Base-by-base conservation (phyloP, 2,797 vertebrate genomes). In the Morelia viridis region DNA sequence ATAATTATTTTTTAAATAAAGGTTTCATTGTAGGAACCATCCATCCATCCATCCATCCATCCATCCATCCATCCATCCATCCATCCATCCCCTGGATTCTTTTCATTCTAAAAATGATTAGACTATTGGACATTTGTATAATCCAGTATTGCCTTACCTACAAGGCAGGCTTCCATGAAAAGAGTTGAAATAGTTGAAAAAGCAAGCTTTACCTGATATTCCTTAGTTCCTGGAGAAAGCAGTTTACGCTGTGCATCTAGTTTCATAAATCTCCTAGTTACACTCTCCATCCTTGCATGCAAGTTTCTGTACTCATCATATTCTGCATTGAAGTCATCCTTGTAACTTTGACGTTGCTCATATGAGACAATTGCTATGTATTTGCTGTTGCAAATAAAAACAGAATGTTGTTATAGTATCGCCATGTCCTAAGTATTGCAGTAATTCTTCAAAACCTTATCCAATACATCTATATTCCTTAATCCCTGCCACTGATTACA, bases 241-340 rank as follows among this genome's bases (percentile, higher is more conserved):
- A 97, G 97, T 84, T 98, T 98, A 94, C 98, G 96, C 91, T 98
- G 98, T 0, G 97, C 89, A 46, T 98, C 98, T 62, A 99, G 97
- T 91, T 98, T 96, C 80, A 97, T 97, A 93, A 99, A 99, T 91
- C 96, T 98, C 53, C 97, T 97, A 35, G 97, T 98, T 91, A 98
- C 97, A 7, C 87, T 97, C 95, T 99, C 98, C 94, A 99, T 97
- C 1, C 95, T 97, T 89, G 98, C 97, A 11, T 99, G 98, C 93
- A 99, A 94, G 58, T 92, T 95, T 46, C 97, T 97, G 92, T 99
- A 99, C 92, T 99, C 99, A 0, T 98, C 98, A 28, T 98, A 99
- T 94, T 99, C 99, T 0, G 98, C 98, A 13, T 98, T 98, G 95
- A 99, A 99, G 96, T 99, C 98, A 31, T 98, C 94, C 94, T 98